A percentile compares a stretch with the other conserved stretches of the same genome.
These are phyloP conservation scores for Pogonophryne albipinna DNA, from an alignment of 2,797 vertebrate species.

Conservation along the genomic window DNA sequence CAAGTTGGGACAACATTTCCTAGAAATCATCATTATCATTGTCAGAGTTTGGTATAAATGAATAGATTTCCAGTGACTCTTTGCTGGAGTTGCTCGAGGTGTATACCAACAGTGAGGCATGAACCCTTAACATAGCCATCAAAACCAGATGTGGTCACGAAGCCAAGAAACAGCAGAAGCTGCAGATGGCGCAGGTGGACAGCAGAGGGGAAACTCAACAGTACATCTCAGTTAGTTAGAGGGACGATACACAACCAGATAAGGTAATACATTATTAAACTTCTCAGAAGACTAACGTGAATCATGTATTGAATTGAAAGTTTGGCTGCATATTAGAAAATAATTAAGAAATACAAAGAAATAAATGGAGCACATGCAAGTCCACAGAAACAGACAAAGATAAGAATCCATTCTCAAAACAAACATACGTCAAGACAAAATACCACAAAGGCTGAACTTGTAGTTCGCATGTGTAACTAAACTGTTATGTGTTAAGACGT, in stretches of 20 bases:
- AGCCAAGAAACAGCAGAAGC: slow-evolving; percentile 62
- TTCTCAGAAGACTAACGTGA: slow-evolving; percentile 32
- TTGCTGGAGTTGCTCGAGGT: slow-evolving; percentile 49
- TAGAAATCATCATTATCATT: slow-evolving; percentile 44
- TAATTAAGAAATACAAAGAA: slow-evolving; percentile 8
- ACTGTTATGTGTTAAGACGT: slow-evolving; percentile 2
- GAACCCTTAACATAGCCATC: slow-evolving; percentile 41
- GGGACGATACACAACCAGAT: slow-evolving; percentile 28
- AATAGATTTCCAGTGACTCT: slow-evolving; percentile 25
- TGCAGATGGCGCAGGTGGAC: slow-evolving; percentile 67
- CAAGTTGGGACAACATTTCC: slow-evolving; percentile 11
- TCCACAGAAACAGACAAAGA: slow-evolving; percentile 6
- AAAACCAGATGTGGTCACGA: slow-evolving; percentile 53
- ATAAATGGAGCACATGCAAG: neutral
- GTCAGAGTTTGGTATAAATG: slow-evolving; percentile 30
- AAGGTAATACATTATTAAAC: slow-evolving; percentile 40
- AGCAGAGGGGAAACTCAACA: slow-evolving; percentile 33
- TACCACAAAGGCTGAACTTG: neutral
- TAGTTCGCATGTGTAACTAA: neutral
- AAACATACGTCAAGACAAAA: neutral
- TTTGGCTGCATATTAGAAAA: slow-evolving; percentile 10
- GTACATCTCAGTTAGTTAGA: slow-evolving; percentile 65
- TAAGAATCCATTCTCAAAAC: neutral
- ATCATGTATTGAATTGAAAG: slow-evolving; percentile 23
- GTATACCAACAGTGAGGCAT: slow-evolving; percentile 50